Conservation (phyloP, 2,888 invertebrate genomes). For the Rhodophaea formosa region DNA sequence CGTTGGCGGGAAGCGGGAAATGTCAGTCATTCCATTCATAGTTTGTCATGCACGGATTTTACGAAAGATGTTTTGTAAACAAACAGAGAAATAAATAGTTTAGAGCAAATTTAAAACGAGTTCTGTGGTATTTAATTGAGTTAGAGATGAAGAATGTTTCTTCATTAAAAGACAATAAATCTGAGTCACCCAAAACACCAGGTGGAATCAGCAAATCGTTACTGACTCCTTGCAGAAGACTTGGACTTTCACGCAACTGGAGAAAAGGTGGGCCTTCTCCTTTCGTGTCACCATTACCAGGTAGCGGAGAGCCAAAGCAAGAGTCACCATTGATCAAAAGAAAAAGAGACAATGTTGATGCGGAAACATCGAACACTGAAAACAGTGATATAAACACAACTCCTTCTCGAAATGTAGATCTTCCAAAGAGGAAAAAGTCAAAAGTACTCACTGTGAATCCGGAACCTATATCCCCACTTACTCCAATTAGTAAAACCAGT, state of each 20-base stretch:
- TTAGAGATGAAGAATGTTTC: constrained; percentile 49
- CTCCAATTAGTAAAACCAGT: constrained; percentile 8
- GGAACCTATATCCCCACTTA: constrained; percentile 29
- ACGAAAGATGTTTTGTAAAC: too few relatives aligned
- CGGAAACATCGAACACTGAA: constrained; percentile 3
- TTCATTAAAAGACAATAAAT: constrained; percentile 43
- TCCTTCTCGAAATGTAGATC: constrained; percentile 45
- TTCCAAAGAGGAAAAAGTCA: constrained; percentile 52
- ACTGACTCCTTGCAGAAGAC: constrained; percentile 76
- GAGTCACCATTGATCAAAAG: constrained; percentile 43
- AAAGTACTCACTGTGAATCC: constrained; percentile 38
- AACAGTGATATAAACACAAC: constrained; percentile 36
- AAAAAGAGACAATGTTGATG: constrained; percentile 39
- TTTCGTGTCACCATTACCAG: constrained; percentile 61
- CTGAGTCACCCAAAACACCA: constrained; percentile 68
- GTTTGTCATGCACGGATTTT: too few relatives aligned
- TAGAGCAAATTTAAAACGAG: too few relatives aligned
- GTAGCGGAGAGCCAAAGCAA: constrained; percentile 32
- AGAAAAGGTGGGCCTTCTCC: constrained; percentile 60
- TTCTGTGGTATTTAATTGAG: not conserved
- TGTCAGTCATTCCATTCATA: too few relatives aligned
- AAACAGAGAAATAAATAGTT: too few relatives aligned
- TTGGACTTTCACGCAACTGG: constrained; percentile 76
- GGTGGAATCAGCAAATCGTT: constrained; percentile 77
- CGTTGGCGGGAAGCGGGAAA: too few relatives aligned